phyloP scores from a whole-genome alignment of 2,888 invertebrate species.

The Ormyrus thymus region DNA sequence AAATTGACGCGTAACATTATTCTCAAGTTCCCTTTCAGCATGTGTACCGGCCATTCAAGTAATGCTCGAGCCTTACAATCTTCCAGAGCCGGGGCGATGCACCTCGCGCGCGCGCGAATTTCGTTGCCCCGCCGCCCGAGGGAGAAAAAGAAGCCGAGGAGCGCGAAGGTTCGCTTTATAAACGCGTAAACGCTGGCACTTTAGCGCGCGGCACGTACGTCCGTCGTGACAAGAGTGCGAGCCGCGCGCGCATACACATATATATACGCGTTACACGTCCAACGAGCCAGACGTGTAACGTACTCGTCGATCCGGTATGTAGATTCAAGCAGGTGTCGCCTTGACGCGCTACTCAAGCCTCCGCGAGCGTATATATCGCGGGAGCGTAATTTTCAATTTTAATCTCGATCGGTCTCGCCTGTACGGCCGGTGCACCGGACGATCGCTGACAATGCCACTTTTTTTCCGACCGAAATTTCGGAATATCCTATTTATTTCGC shows the following conservation, averaged over 20 bases:
- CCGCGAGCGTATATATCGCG: background rate
- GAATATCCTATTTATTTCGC: no score
- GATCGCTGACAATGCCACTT: no score
- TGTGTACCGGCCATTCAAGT: no score
- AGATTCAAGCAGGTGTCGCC: slow-evolving; percentile 68
- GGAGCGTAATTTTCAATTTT: slow-evolving; percentile 64
- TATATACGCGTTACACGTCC: background rate
- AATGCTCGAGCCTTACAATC: no score
- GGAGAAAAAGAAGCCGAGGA: background rate
- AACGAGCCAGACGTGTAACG: slow-evolving; percentile 52
- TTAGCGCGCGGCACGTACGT: slow-evolving; percentile 47
- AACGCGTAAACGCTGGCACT: slow-evolving; percentile 48
- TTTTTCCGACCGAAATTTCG: no score
- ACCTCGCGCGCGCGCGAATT: no score
- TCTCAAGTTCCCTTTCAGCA: no score
- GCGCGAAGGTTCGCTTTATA: slow-evolving; percentile 17
- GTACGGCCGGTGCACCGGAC: no score
- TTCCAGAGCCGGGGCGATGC: no score
- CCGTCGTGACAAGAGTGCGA: slow-evolving; percentile 36
- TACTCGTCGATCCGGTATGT: slow-evolving; percentile 67
- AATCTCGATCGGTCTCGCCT: slow-evolving; percentile 51
- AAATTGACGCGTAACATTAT: background rate
- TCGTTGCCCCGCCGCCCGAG: no score
- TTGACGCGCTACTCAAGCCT: slow-evolving; percentile 56
- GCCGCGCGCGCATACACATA: background rate